A percentile compares a stretch with the other conserved stretches of the same genome.
Evolutionary conservation across 1,140 invertebrate species (phyloP).

Genomic region (Potamilus streckersoni): DNA sequence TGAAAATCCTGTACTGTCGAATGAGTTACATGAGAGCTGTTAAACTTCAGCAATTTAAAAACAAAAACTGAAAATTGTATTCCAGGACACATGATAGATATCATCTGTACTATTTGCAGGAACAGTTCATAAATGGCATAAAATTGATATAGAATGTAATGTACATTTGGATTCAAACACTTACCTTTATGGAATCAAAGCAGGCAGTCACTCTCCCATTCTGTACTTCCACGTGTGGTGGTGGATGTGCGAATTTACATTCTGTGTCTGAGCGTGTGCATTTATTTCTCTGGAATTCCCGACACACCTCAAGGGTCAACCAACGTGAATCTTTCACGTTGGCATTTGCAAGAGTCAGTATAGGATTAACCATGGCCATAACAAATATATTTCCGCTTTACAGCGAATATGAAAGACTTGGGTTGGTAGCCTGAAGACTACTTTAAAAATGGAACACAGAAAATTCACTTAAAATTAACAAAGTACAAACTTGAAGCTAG

Average conservation of each 20-base stretch:
- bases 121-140: background rate
- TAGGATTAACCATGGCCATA: slow-evolving; percentile 88
- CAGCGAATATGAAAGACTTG: too few species aligned
- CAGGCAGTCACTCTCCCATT: slow-evolving; percentile 99
- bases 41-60: too few species aligned
- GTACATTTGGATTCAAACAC: slow-evolving; percentile 50
- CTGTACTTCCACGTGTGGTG: slow-evolving; percentile 98
- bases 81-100: too few species aligned
- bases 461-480: too few species aligned
- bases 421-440: too few species aligned
- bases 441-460: too few species aligned
- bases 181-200: slow-evolving; percentile 99
- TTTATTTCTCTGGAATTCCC: slow-evolving; percentile 99
- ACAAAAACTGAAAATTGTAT: too few species aligned
- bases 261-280: slow-evolving; percentile 98
- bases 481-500: too few species aligned
- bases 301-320: slow-evolving; percentile 99
- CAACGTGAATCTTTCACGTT: slow-evolving; percentile 99
- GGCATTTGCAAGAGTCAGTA: slow-evolving; percentile 49
- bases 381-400: slow-evolving; percentile 55
- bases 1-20: too few species aligned
- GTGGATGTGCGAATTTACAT: slow-evolving; percentile 99
- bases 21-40: too few species aligned
- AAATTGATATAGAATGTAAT: background rate
- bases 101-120: background rate